Base-by-base conservation (phyloP, 2,888 invertebrate species). In the Ophioninae sp. region DNA sequence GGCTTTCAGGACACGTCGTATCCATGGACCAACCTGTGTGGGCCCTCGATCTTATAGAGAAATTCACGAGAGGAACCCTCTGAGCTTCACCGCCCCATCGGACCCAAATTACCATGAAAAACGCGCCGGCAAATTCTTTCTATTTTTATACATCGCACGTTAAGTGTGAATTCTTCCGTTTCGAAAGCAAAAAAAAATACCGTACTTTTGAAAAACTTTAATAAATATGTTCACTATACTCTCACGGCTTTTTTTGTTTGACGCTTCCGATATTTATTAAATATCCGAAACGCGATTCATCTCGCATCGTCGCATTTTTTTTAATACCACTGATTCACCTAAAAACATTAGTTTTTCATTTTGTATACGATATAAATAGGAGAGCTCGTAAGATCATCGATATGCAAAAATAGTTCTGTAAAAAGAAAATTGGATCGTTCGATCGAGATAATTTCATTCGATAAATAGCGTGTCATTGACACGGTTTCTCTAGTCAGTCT, bases 1-100 rank as follows among this genome's bases (percentile, higher is more conserved):
- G 93, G 72, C 91, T 93, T 85, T 93, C 94, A 22, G 94, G 94
- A 1, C 94, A 94, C 72, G 91, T 94, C 91, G 93, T 93, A 20
- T 93, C 94, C 22, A 87, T 89, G 6, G 93, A 94, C 89, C 93
- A 94, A 80, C 94, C 94, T 0, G 90, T 91, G 77, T 93, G 93
- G 91, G 93, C 93, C 9, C 90, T 93, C 61, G 94, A 94, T 88
- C 91, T 94, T 84, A 91, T 93, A 17, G 91, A 90, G 9, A 89
- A 91, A 78, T 91, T 93, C n/a, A 93, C 91, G n/a, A 51, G 20
- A 0, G 64, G 74, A 20, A 39, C 69, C 10, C 17, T 69, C n/a
- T 51, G 23, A 13, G 56, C 6, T 6, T 20, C 5, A 65, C 3
- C 37, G 37, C 0, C 5, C n/a, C 8, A 6, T 10, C 20, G 39